Evolutionary conservation across 2,113 vertebrate genomes (phyloP).

Genomic region (Lichenostomus cassidix): DNA sequence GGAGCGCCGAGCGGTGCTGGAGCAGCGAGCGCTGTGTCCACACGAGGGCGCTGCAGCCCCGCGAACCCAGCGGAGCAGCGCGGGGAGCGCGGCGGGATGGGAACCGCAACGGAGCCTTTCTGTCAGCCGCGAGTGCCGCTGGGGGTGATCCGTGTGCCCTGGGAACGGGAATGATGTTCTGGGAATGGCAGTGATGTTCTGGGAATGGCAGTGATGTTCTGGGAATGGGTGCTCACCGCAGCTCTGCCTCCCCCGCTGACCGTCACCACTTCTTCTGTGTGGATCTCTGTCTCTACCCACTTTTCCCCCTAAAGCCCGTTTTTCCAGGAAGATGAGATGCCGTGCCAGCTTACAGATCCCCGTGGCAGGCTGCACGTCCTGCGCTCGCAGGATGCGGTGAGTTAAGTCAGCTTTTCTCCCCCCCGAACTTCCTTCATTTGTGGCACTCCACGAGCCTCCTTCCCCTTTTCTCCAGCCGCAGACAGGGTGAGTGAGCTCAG

Average conservation of each 20-base stretch:
- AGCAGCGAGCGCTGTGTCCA: neutral
- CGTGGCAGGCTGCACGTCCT: neutral
- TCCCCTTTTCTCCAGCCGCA: neutral
- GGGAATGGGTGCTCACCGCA: rapidly evolving
- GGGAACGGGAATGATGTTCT: neutral
- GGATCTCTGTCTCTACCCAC: neutral
- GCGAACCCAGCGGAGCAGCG: no score
- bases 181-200: neutral
- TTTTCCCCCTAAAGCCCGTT: neutral
- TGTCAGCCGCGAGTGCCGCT: rapidly evolving
- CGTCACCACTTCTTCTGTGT: rapidly evolving
- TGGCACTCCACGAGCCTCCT: neutral
- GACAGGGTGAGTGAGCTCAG: neutral
- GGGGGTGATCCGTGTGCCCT: neutral
- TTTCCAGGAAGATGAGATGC: neutral
- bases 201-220: no score
- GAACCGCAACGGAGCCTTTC: rapidly evolving
- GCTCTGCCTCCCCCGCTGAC: neutral
- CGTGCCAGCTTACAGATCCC: neutral
- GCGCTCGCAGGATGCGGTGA: neutral
- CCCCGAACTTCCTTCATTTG: neutral
- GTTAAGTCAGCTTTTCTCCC: neutral
- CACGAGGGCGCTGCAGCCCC: conserved; percentile 10
- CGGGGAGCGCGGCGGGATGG: neutral
- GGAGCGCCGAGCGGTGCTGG: rapidly evolving